phyloP scores from a whole-genome alignment of 2,888 invertebrate species.

The Caenorhabditis sp. region DNA sequence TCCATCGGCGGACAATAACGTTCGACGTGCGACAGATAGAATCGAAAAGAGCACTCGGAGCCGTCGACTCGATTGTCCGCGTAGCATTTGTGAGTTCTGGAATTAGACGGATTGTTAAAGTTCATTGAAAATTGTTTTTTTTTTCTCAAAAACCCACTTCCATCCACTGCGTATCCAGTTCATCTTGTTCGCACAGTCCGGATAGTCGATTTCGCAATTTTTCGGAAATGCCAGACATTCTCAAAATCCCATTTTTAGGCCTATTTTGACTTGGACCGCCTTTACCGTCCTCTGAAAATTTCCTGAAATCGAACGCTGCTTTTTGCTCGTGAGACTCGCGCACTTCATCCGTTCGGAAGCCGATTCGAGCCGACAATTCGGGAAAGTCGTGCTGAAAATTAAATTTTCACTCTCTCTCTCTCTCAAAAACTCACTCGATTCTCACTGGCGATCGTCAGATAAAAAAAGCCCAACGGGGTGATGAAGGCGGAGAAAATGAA shows the following conservation, averaged over 20 bases:
- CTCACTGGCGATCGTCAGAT: constrained; percentile 29
- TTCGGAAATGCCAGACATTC: constrained; percentile 23
- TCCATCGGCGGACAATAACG: constrained; percentile 79
- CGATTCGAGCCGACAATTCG: background rate
- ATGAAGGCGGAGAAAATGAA: constrained; percentile 32
- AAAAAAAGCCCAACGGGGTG: constrained; percentile 36
- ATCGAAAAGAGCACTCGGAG: constrained; percentile 80
- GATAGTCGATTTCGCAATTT: constrained; percentile 27
- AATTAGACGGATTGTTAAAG: background rate
- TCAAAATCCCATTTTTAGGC: background rate
- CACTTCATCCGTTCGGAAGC: background rate
- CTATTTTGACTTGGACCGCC: background rate
- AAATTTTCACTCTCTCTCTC: background rate
- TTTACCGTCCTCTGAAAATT: constrained; percentile 14
- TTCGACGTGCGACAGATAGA: constrained; percentile 80
- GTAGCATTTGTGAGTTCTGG: constrained; percentile 80
- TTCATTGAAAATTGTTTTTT: background rate
- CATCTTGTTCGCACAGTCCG: constrained; percentile 64
- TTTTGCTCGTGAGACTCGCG: background rate
- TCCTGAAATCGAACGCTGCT: constrained; percentile 6
- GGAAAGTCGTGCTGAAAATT: constrained; percentile 3
- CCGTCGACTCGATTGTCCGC: constrained; percentile 80
- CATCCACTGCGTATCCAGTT: constrained; percentile 80
- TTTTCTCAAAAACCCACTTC: constrained; percentile 71
- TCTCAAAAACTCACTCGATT: constrained; percentile 8